A percentile compares a stretch with the other conserved stretches of the same genome.
Conservation (phyloP, 2,888 invertebrate genomes). For the Kuschelorhynchus macadamiae region DNA sequence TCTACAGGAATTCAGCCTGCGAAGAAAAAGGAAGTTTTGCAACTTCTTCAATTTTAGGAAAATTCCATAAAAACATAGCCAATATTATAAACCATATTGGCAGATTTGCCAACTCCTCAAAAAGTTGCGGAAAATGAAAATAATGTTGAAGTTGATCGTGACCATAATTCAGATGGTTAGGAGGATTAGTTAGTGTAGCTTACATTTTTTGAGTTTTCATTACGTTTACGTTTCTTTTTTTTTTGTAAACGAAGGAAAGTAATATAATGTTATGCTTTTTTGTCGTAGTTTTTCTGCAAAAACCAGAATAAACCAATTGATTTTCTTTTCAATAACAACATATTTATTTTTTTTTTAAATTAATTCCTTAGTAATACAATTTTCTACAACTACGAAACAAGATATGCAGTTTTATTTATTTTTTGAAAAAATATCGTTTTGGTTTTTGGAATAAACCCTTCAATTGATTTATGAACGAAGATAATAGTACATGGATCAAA, state of each 20-base stretch:
- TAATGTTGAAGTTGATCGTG: constrained; percentile 10
- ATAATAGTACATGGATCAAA: too few species aligned
- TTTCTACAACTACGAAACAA: too few species aligned
- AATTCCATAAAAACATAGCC: too few species aligned
- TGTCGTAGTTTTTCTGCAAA: constrained; percentile 12
- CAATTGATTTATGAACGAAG: too few species aligned
- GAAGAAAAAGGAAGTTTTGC: not conserved
- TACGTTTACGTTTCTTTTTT: too few species aligned
- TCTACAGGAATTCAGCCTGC: constrained; percentile 15
- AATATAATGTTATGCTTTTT: not conserved
- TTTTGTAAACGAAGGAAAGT: not conserved
- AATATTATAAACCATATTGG: not conserved
- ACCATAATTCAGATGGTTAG: constrained; percentile 7
- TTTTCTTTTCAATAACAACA: constrained; percentile 9
- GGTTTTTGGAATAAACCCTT: not conserved
- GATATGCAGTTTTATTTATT: too few species aligned
- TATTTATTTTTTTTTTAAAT: constrained; percentile 1
- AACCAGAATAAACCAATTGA: not conserved
- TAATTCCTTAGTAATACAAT: not conserved
- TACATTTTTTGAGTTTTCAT: constrained; percentile 14
- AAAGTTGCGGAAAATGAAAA: too few species aligned
- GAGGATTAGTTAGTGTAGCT: not conserved
- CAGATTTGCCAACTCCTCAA: too few species aligned
- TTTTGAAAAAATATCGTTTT: not conserved
- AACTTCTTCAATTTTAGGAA: constrained; percentile 1